Evolutionary conservation across 2,797 vertebrate genomes (phyloP).

Genomic region (Trematomus bernacchii): DNA sequence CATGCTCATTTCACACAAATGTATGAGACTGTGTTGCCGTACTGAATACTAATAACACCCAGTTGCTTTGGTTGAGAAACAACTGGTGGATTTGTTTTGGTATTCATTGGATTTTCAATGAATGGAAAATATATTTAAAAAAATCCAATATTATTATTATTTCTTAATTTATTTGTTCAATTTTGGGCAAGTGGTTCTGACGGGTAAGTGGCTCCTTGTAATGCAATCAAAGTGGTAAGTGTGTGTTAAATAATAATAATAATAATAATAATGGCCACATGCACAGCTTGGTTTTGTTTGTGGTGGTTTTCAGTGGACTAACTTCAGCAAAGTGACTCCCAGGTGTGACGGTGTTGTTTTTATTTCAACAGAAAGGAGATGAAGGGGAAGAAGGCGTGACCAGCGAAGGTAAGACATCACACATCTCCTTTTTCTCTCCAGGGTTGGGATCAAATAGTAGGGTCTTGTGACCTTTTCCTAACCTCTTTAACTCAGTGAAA

Average conservation of each 20-base stretch:
- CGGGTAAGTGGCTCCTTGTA: constrained; percentile 21
- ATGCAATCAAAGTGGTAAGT: background rate
- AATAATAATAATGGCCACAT: background rate
- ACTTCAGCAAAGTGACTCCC: background rate
- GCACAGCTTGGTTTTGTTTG: constrained; percentile 10
- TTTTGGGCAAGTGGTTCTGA: background rate
- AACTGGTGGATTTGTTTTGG: background rate
- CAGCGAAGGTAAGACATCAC: constrained; percentile 91
- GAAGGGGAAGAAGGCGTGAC: constrained; percentile 97
- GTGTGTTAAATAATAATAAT: background rate
- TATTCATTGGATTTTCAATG: background rate
- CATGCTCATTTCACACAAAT: constrained; percentile 55
- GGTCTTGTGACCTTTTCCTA: too few species aligned
- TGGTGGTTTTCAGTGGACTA: constrained; percentile 17
- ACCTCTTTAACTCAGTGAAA: too few species aligned
- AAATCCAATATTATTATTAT: background rate
- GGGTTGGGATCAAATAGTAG: too few species aligned
- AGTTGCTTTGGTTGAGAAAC: constrained; percentile 1
- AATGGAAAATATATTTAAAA: background rate
- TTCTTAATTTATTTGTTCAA: background rate
- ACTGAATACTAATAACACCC: background rate
- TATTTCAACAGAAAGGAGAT: constrained; percentile 90
- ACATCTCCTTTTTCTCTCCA: too few species aligned
- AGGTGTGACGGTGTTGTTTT: constrained; percentile 47
- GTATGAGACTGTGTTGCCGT: background rate